These are phyloP conservation scores for Frieseomelitta varia DNA, from an alignment of 1,140 invertebrate species.

Conservation along the genomic window DNA sequence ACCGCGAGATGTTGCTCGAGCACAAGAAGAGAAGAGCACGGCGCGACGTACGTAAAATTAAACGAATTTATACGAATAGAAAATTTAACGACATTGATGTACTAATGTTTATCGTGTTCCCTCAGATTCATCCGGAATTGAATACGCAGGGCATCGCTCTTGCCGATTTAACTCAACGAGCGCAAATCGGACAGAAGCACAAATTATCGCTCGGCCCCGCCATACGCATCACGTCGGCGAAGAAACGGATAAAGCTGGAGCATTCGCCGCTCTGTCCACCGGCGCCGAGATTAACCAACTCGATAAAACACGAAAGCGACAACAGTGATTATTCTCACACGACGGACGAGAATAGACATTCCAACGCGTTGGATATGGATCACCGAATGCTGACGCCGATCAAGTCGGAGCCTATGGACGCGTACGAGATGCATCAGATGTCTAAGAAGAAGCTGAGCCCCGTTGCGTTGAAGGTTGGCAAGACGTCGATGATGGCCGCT, in stretches of 20 bases:
- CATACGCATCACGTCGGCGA: conserved; percentile 70
- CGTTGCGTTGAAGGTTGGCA: conserved; percentile 62
- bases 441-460: conserved; percentile 76
- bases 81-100: conserved; percentile 64
- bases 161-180: conserved; percentile 83
- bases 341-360: conserved; percentile 75
- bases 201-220: conserved; percentile 70
- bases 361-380: conserved; percentile 63
- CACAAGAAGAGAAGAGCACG: conserved; percentile 86
- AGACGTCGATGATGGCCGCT: conserved; percentile 59
- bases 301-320: conserved; percentile 76
- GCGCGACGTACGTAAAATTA: conserved; percentile 80
- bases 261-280: conserved; percentile 61
- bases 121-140: conserved; percentile 83
- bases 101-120: conserved; percentile 46
- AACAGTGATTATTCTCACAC: conserved; percentile 75
- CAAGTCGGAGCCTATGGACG: conserved; percentile 74
- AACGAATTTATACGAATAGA: conserved; percentile 12
- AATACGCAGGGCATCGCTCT: conserved; percentile 84
- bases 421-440: conserved; percentile 67
- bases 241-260: conserved; percentile 79
- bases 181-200: conserved; percentile 81
- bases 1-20: conserved; percentile 85
- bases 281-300: conserved; percentile 62
- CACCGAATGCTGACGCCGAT: conserved; percentile 65